Base-by-base conservation (phyloP, 2,797 vertebrate genomes). In the Macrochelys suwanniensis region DNA sequence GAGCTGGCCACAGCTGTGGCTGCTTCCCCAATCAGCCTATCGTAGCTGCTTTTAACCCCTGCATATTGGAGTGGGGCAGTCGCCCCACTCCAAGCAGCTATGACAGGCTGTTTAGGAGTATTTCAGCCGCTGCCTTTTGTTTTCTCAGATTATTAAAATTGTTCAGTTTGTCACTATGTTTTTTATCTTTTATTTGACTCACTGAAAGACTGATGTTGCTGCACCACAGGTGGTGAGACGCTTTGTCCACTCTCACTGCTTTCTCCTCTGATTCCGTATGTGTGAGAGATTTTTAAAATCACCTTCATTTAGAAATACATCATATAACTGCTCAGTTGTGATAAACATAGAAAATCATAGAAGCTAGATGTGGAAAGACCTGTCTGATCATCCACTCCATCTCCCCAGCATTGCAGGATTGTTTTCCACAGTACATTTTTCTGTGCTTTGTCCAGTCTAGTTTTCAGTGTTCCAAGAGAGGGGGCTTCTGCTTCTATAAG, bases 101-200 rank as follows among this genome's bases (percentile, higher is more conserved):
- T 4, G 12, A 28, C 11, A 79, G 31, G 57, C 33, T 42, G 61
- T 50, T 31, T 25, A 8, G 16, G 31, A 50, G 25, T 59, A 59
- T 6, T 85, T 89, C 9, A 68, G n/a, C 59, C 37, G 31, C 31
- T 50, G 50, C 51, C 21, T 59, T 37, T 19, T 37, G 59, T 31
- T 89, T 90, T 93, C 94, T n/a, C 61, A 19, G 61, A 33, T 65
- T 65, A 65, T 65, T 65, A 42, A n/a, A 65, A 50, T 25, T 88
- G 3, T 42, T 82, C 47, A 87, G 42, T 80, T 3, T 3, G 54
- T 0, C 2, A 21, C 17, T 83, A 6, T 2, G 3, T 89, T n/a
- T 50, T 53, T 47, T 49, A 50, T n/a, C 45, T 45, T 85, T 19
- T 53, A 88, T 6, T 33, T 91, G 45, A 80, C 6, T 6, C 76